Conservation (phyloP, 2,888 invertebrate genomes). For the Brenthis ino region DNA sequence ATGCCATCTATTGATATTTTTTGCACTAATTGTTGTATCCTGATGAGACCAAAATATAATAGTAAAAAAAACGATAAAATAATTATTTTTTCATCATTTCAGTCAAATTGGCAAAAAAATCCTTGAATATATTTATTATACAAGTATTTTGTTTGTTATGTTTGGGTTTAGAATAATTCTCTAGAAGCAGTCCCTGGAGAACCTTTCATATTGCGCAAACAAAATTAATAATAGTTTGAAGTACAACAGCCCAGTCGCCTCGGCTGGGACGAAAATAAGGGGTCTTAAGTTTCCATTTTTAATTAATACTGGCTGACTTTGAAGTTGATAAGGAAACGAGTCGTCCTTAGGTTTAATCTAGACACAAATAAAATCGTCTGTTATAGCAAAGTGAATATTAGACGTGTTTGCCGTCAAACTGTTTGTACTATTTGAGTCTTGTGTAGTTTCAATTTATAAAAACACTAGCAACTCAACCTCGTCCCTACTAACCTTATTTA, state of each 20-base stretch:
- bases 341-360: neutral
- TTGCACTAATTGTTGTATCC: too few relatives aligned
- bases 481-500: too few relatives aligned
- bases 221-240: slow-evolving; percentile 28
- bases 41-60: too few relatives aligned
- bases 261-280: slow-evolving; percentile 14
- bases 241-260: slow-evolving; percentile 18
- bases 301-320: slow-evolving; percentile 1
- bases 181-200: slow-evolving; percentile 17
- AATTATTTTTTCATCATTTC: too few relatives aligned
- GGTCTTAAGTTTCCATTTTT: slow-evolving; percentile 7
- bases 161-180: slow-evolving; percentile 9
- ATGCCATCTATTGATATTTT: too few relatives aligned
- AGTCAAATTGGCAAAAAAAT: neutral
- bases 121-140: slow-evolving; percentile 11
- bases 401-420: too few relatives aligned
- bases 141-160: slow-evolving; percentile 16
- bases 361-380: too few relatives aligned
- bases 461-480: too few relatives aligned
- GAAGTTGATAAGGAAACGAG: neutral
- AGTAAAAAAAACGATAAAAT: too few relatives aligned
- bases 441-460: too few relatives aligned
- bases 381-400: too few relatives aligned
- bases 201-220: slow-evolving; percentile 22
- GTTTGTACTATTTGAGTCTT: too few relatives aligned